These are phyloP conservation scores for Lasiurus cinereus DNA, from an alignment of 2,113 vertebrate species.

Conservation along the genomic window DNA sequence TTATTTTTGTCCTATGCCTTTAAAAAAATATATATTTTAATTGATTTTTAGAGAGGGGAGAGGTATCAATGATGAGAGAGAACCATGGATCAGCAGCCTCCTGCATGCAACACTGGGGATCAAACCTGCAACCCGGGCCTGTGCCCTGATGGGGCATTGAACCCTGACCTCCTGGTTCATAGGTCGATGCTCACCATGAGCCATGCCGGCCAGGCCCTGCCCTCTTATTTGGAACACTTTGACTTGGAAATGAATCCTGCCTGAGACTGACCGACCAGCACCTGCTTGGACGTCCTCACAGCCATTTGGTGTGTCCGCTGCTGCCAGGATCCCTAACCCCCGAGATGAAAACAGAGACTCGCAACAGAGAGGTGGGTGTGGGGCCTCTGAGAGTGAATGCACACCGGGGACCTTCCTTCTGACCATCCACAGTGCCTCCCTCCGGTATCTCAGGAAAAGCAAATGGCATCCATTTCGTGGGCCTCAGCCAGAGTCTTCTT, in stretches of 20 bases:
- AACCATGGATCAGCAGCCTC: too few species aligned
- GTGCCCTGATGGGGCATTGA: too few species aligned
- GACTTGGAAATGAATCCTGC: slow-evolving; percentile 68
- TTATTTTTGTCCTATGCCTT: background rate
- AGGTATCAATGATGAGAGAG: too few species aligned
- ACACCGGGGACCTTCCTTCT: background rate
- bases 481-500: background rate
- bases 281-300: slow-evolving; percentile 7
- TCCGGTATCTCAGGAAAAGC: background rate
- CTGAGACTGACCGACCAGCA: slow-evolving; percentile 37
- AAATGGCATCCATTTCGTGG: background rate
- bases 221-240: slow-evolving; percentile 23
- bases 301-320: slow-evolving; percentile 13
- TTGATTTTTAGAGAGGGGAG: too few species aligned
- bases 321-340: slow-evolving; percentile 53
- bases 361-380: background rate
- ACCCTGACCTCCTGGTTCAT: too few species aligned
- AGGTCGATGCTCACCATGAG: too few species aligned
- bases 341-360: background rate
- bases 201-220: too few species aligned
- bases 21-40: too few species aligned
- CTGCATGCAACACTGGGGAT: too few species aligned
- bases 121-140: too few species aligned
- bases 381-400: background rate
- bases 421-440: background rate